Base-by-base conservation (phyloP, 2,888 invertebrate species). In the Dascillus cervinus region DNA sequence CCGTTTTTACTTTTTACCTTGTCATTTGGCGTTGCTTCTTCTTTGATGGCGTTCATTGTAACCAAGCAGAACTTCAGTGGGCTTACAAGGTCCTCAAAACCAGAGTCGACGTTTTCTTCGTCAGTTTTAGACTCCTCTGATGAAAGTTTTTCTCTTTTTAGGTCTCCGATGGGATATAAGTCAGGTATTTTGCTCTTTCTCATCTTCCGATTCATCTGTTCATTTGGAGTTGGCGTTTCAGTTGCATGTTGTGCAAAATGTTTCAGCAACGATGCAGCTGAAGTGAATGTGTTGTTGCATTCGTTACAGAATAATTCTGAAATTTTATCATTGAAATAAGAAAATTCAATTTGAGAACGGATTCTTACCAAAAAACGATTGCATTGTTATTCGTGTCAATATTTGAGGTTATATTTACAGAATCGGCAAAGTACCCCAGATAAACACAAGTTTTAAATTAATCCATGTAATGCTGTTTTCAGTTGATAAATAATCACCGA, bases 221-320 rank as follows among this genome's bases (percentile, higher is more conserved):
- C 13, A 10, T 29, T 9, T 21, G n/a, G n/a, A n/a, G n/a, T n/a
- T n/a, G n/a, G n/a, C n/a, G n/a, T n/a, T n/a, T 37, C 35, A 25
- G 36, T 41, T 17, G 53, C 58, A 44, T 62, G 64, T 22, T 52
- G 46, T 10, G 60, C 60, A 47, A 61, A 64, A 46, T 63, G 62
- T 34, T 59, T 49, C 13, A 64, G 47, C 20, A 64, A 49, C 25
- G 43, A 45, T 8, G 61, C 51, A 4, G 64, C 62, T 13, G 55
- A 54, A 13, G 51, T 32, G 34, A 57, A 62, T 20, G 42, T 42
- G 31, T 44, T 39, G 28, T 50, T 47, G 39, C 61, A 62, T 37
- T 62, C 61, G 13, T 47, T 34, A 39, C 58, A 58, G 28, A 31
- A 32, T 29, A 52, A 45, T 35, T 55, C 58, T 58, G 32, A 37